Conservation (phyloP, 2,797 vertebrate species). For the Schizopygopsis malacanthus region DNA sequence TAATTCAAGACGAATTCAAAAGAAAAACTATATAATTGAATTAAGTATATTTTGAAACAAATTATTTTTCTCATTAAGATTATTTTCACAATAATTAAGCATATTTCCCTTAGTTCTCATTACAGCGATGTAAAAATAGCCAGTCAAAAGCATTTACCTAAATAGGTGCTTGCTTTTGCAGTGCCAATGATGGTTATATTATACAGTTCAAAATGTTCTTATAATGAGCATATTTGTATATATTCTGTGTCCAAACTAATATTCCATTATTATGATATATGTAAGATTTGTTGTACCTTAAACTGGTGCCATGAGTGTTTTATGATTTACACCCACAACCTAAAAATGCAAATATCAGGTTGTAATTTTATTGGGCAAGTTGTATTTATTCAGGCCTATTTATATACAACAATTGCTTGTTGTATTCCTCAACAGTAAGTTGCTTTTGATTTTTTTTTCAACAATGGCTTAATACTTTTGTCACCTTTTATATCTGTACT, state of each 20-base stretch:
- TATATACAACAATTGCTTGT: no score
- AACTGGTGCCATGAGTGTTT: neutral
- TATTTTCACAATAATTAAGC: neutral
- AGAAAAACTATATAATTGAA: neutral
- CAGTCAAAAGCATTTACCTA: neutral
- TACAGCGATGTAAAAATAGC: neutral
- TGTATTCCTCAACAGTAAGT: no score
- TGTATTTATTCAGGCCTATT: no score
- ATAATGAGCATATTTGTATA: neutral
- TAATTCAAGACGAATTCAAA: no score
- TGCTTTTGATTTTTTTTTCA: no score
- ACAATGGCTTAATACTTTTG: no score
- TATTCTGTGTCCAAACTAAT: neutral
- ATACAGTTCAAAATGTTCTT: neutral
- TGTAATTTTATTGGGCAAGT: no score
- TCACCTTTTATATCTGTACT: neutral
- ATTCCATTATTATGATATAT: neutral
- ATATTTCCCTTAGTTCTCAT: neutral
- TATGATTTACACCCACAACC: neutral
- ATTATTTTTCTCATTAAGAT: neutral
- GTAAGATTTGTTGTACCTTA: neutral
- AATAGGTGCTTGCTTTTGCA: neutral
- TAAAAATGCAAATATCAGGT: neutral
- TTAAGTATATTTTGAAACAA: neutral
- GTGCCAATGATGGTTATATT: neutral